These are phyloP conservation scores for Andricus quercusramuli DNA, from an alignment of 2,888 invertebrate species.

Conservation along the genomic window DNA sequence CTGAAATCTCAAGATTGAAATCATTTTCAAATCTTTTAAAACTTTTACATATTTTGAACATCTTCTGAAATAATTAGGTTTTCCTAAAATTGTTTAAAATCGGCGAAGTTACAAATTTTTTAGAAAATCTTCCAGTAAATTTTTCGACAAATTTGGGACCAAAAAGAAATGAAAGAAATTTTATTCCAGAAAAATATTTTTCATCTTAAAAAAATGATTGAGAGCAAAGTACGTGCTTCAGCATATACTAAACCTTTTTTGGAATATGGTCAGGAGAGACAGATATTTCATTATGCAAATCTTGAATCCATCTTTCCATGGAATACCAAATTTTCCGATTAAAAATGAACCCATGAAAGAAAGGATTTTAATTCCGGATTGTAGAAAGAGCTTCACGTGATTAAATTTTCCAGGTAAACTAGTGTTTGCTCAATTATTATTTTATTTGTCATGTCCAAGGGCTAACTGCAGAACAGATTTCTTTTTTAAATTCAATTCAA, in stretches of 20 bases:
- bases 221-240: no score
- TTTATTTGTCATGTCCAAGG: constrained; percentile 3
- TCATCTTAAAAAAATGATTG: no score
- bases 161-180: no score
- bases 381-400: not conserved
- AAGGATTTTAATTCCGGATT: not conserved
- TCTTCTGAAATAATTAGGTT: no score
- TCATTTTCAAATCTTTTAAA: no score
- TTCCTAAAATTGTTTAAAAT: no score
- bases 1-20: no score
- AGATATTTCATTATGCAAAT: not conserved
- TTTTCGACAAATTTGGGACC: no score
- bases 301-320: not conserved
- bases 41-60: no score
- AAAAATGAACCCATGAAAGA: not conserved
- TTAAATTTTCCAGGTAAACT: not conserved
- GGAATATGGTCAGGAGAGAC: not conserved
- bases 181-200: no score
- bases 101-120: no score
- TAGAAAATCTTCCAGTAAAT: no score
- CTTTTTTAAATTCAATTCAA: constrained; percentile 7
- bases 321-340: not conserved
- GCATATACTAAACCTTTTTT: not conserved
- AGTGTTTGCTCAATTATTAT: constrained; percentile 17
- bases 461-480: not conserved